Percentiles rank a stretch among this genome's conserved stretches.
Conservation (phyloP, 2,888 invertebrate genomes). For the Apamea epomidion region DNA sequence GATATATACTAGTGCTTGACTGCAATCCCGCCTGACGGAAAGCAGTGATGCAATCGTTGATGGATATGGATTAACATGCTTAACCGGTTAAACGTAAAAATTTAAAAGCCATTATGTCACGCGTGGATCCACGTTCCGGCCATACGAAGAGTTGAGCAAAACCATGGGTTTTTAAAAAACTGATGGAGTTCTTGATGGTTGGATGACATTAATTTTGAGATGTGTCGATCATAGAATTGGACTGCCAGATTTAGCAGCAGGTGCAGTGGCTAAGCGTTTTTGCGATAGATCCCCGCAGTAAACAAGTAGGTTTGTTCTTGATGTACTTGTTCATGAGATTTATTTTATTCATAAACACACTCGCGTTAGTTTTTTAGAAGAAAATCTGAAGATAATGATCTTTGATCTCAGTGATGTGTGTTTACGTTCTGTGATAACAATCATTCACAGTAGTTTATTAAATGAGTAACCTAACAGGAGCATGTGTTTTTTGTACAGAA, state of each 20-base stretch:
- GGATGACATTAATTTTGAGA: not conserved
- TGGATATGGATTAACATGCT: too few species aligned
- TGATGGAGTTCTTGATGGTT: too few species aligned
- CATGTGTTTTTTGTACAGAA: conserved; percentile 13
- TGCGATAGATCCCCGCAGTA: conserved; percentile 1
- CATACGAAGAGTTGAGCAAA: not conserved
- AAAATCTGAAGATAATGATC: conserved; percentile 27
- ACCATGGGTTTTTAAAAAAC: not conserved
- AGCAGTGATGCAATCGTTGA: too few species aligned
- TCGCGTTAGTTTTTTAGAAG: not conserved
- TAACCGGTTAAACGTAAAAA: too few species aligned
- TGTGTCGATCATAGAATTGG: not conserved
- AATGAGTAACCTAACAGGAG: not conserved
- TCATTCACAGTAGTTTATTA: conserved; percentile 15
- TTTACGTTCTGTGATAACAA: conserved; percentile 27
- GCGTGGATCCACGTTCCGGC: too few species aligned
- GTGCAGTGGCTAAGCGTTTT: not conserved
- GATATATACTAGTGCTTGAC: too few species aligned
- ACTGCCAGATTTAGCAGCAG: not conserved
- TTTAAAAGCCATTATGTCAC: too few species aligned
- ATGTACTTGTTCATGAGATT: conserved; percentile 8
- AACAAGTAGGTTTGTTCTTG: conserved; percentile 20
- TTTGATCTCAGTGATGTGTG: conserved; percentile 38
- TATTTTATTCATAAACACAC: conserved; percentile 27
- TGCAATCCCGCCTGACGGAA: too few species aligned